Evolutionary conservation across 2,113 vertebrate genomes (phyloP).

Genomic region (Oriolus oriolus): DNA sequence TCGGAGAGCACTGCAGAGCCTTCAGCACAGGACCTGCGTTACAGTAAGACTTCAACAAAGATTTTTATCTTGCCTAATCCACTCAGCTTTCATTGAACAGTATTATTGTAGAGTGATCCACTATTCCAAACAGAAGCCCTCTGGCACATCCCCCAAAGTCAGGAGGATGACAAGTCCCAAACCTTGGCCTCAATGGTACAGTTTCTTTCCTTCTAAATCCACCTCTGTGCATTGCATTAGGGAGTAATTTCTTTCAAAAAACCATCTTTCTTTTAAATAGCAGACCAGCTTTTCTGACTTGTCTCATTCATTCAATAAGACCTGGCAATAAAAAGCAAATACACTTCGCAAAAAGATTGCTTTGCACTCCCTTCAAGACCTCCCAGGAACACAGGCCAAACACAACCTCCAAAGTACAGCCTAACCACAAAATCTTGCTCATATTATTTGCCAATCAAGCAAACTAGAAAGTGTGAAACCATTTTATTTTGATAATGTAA

Average conservation of each 20-base stretch:
- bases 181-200: neutral
- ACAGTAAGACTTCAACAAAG: neutral
- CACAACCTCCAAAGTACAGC: neutral
- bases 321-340: neutral
- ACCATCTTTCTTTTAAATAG: neutral
- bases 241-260: neutral
- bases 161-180: neutral
- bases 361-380: neutral
- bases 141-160: neutral
- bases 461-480: constrained; percentile 15
- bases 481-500: constrained; percentile 30
- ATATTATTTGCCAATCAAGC: constrained; percentile 20
- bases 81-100: neutral
- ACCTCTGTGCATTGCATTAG: neutral
- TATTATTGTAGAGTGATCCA: neutral
- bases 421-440: neutral
- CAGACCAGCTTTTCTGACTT: neutral
- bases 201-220: neutral
- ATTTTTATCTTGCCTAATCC: constrained; percentile 31
- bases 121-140: neutral
- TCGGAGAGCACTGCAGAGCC: neutral
- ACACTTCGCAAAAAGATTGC: neutral
- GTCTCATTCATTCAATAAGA: neutral
- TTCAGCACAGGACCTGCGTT: neutral
- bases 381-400: constrained; percentile 1